Evolutionary conservation across 1,140 invertebrate genomes (phyloP).

Genomic region (Portunus trituberculatus): DNA sequence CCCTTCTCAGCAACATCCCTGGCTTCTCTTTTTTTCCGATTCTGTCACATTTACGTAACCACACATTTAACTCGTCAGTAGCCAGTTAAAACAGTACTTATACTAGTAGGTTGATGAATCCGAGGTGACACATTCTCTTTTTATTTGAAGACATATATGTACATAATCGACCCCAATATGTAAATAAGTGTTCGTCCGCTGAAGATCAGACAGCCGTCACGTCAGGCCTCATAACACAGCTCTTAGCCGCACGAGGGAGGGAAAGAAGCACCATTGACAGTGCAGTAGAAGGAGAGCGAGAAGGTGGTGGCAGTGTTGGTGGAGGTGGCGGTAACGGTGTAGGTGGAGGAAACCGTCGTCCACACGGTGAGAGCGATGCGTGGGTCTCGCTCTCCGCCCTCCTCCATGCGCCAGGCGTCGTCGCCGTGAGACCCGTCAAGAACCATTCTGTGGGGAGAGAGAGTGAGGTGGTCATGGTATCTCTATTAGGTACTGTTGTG

Average conservation of each 20-base stretch:
- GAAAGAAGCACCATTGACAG: not conserved
- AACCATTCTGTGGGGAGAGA: not conserved
- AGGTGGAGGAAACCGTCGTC: constrained; percentile 69
- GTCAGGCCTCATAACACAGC: not conserved
- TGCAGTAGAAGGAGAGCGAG: constrained; percentile 73
- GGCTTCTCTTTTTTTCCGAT: no score
- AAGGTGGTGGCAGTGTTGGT: constrained; percentile 66
- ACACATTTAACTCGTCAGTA: no score
- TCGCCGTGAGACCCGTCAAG: not conserved
- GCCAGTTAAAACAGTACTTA: no score
- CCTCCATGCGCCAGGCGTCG: not conserved
- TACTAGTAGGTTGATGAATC: no score
- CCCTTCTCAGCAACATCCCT: no score
- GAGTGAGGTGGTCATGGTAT: not conserved
- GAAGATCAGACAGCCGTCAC: not conserved
- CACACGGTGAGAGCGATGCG: constrained; percentile 73
- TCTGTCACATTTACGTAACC: no score
- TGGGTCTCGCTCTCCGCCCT: not conserved
- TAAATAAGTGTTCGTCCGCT: not conserved
- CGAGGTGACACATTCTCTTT: not conserved
- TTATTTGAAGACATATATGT: not conserved
- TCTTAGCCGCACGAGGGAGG: constrained; percentile 54
- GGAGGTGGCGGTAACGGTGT: constrained; percentile 60
- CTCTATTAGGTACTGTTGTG: no score
- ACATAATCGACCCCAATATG: constrained; percentile 1